These are phyloP conservation scores for Actinia tenebrosa DNA, from an alignment of 64 coral and sea anemone species.

Conservation along the genomic window DNA sequence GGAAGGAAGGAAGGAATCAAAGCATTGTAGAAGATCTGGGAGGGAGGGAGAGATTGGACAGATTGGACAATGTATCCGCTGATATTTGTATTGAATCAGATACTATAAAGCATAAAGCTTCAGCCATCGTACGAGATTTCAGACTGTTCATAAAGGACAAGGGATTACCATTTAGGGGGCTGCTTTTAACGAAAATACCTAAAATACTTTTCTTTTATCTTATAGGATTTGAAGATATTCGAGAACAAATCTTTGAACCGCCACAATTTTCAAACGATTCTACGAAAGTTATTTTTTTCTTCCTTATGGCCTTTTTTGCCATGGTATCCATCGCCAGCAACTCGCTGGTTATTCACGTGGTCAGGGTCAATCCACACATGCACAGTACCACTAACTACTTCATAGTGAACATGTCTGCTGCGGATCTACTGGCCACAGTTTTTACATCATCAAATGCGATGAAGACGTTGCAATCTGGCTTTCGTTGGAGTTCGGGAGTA, in stretches of 20 bases:
- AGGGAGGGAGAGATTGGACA: too few species aligned
- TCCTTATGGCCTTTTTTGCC: not conserved
- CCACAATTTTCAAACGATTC: not conserved
- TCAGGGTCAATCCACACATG: constrained; percentile 17
- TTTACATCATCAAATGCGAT: not conserved
- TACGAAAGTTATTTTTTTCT: not conserved
- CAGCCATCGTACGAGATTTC: too few species aligned
- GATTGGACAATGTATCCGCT: too few species aligned
- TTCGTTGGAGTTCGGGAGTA: not conserved
- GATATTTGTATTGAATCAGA: too few species aligned
- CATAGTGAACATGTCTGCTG: constrained; percentile 14
- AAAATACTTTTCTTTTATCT: not conserved
- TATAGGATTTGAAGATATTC: not conserved
- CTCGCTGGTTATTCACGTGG: constrained; percentile 14
- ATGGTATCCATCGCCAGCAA: constrained; percentile 2
- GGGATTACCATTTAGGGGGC: too few species aligned
- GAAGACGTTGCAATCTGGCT: not conserved
- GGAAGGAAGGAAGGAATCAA: too few species aligned
- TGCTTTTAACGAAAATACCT: too few species aligned
- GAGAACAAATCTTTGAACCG: not conserved
- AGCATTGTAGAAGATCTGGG: too few species aligned
- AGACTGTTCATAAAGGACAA: too few species aligned
- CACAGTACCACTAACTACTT: constrained; percentile 1
- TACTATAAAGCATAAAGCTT: too few species aligned
- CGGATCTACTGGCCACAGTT: not conserved